Percentiles rank a stretch among this genome's conserved stretches.
Conservation (phyloP, 2,888 invertebrate genomes). For the Liposcelis brunnea region DNA sequence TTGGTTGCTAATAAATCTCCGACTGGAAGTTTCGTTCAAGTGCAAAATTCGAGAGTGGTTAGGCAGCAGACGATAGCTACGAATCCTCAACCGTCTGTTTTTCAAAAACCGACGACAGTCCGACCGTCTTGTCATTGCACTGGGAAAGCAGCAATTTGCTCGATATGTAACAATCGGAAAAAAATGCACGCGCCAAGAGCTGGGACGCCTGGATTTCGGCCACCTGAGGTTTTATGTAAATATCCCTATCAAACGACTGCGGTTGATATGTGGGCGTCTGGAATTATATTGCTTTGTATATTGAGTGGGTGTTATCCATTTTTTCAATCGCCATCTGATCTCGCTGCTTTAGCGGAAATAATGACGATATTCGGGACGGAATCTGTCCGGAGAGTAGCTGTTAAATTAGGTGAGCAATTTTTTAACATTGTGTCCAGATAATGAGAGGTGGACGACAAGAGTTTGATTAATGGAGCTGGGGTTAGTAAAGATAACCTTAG, state of each 20-base stretch:
- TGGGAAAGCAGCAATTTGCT: conserved; percentile 48
- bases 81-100: no score
- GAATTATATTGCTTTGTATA: conserved; percentile 63
- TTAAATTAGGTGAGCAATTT: conserved; percentile 37
- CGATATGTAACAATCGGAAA: conserved; percentile 42
- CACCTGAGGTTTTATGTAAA: conserved; percentile 72
- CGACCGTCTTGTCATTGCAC: conserved; percentile 41
- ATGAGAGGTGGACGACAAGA: no score
- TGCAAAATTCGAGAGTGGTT: conserved; percentile 1
- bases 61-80: neutral
- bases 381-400: conserved; percentile 47
- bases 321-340: conserved; percentile 64
- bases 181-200: conserved; percentile 59
- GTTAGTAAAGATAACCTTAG: no score
- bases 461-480: no score
- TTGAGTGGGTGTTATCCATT: conserved; percentile 68
- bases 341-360: conserved; percentile 65
- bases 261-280: conserved; percentile 80
- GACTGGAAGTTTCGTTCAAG: neutral
- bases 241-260: conserved; percentile 65
- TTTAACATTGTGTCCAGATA: no score
- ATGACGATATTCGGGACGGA: conserved; percentile 58
- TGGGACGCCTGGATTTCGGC: conserved; percentile 78
- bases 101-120: no score
- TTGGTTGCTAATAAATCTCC: conserved; percentile 1